Evolutionary conservation across 2,797 vertebrate species (phyloP), one percentile per base, ranked within the genome.

Genomic region (Momotus momota): DNA sequence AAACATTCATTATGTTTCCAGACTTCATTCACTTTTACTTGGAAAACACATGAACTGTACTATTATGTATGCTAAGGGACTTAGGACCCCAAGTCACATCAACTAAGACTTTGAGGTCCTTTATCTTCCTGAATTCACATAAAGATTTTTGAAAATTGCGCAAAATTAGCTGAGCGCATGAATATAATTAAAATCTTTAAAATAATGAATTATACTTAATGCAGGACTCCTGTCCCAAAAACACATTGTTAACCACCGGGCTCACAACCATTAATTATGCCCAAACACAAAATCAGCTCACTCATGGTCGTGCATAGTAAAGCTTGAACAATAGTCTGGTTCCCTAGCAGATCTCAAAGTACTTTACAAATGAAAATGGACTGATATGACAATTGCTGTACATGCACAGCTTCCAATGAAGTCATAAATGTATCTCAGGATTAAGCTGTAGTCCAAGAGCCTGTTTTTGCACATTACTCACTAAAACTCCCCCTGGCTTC

Each of bases 341-440:
- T 95, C 70, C 66, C 61, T 82, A 94, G 87, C 73, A 94, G 48
- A 77, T 67, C 62, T 82, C 62, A 3, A 8, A 90, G 46, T 52
- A 81, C 46, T 95, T 96, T 66, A 93, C 82, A 94, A 86, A 80
- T 7, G 29, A 73, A 93, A 94, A 94, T 12, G 54, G 65, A 72
- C 65, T 8, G 29, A 72, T 93, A 95, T 9, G 93, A 85, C 79
- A 94, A 49, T 77, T 43, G 19, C 60, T 84, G 70, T 77, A 72
- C 94, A 95, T 94, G 94, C 93, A 96, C 70, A 91, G 54, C 73
- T 84, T 86, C 25, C 64, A 93, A 46, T 57, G 51, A 90, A 95
- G 66, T 81, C 72, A 94, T 85, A 96, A 88, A 86, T 6, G 5
- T 19, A 86, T 91, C 43, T 91, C 54, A 86, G 41, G 45, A 57